Percentiles rank a stretch among this genome's conserved stretches.
phyloP scores from a whole-genome alignment of 1,140 invertebrate genomes.

The Pomacea maculata region DNA sequence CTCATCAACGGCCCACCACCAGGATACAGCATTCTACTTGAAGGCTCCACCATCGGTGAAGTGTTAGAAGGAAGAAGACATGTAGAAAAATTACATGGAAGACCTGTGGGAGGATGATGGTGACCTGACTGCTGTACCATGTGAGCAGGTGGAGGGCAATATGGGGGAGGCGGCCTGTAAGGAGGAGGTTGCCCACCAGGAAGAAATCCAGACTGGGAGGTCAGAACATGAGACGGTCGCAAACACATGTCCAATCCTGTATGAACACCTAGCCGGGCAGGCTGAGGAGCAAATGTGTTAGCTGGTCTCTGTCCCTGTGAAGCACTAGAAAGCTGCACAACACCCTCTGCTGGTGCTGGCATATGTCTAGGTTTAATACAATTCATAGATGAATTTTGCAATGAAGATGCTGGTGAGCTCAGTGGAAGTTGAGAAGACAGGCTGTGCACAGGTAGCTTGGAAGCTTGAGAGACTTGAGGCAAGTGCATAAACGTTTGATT shows the following conservation, averaged over 20 bases:
- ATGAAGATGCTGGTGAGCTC: not conserved
- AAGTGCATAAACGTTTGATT: not conserved
- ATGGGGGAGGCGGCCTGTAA: not conserved
- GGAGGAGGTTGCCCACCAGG: too few relatives aligned
- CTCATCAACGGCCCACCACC: conserved; percentile 9
- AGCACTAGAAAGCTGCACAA: not conserved
- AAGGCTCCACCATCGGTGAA: too few relatives aligned
- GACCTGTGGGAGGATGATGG: not conserved
- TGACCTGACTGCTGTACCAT: conserved; percentile 1
- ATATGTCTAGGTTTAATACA: not conserved
- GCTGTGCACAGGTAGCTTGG: not conserved
- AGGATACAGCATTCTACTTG: not conserved
- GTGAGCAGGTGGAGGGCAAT: not conserved
- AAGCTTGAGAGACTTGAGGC: not conserved
- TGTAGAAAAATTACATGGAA: too few relatives aligned
- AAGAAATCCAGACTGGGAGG: too few relatives aligned
- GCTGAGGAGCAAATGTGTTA: too few relatives aligned
- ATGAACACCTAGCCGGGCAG: too few relatives aligned
- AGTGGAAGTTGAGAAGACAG: not conserved
- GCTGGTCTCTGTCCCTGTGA: not conserved
- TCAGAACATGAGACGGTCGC: too few relatives aligned
- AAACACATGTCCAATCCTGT: too few relatives aligned
- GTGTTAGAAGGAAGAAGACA: too few relatives aligned
- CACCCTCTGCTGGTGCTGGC: too few relatives aligned
- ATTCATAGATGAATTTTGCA: not conserved